Evolutionary conservation across 2,113 vertebrate species (phyloP).

Genomic region (Psammodynastes pulverulentus): DNA sequence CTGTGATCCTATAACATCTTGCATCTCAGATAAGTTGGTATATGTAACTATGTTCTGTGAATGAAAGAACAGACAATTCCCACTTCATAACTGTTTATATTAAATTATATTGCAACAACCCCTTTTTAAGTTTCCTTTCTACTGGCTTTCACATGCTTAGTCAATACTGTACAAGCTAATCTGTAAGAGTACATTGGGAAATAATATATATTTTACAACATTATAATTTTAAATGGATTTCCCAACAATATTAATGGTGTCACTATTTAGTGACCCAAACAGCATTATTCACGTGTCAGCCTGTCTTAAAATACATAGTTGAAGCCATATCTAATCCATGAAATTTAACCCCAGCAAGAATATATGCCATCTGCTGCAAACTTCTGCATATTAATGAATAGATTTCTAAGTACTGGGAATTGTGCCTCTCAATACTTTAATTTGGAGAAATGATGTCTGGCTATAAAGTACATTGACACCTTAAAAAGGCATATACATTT

Average conservation of each 20-base stretch:
- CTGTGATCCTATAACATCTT: not conserved
- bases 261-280: not conserved
- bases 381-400: not conserved
- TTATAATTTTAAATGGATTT: not conserved
- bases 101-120: not conserved
- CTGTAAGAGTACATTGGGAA: not conserved
- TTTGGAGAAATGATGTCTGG: not conserved
- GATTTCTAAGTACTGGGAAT: not conserved
- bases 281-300: not conserved
- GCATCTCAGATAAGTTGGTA: not conserved
- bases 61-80: not conserved
- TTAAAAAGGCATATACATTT: not conserved
- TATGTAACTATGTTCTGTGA: not conserved
- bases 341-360: not conserved
- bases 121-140: not conserved
- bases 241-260: not conserved
- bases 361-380: not conserved
- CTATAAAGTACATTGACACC: not conserved
- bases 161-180: not conserved
- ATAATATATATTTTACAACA: not conserved
- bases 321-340: not conserved
- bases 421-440: not conserved
- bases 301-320: not conserved
- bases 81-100: not conserved
- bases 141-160: conserved; percentile 1